A percentile compares a stretch with the other conserved stretches of the same genome.
These are phyloP conservation scores for Drosophila varians DNA, from an alignment of 1,140 invertebrate species.

Conservation along the genomic window DNA sequence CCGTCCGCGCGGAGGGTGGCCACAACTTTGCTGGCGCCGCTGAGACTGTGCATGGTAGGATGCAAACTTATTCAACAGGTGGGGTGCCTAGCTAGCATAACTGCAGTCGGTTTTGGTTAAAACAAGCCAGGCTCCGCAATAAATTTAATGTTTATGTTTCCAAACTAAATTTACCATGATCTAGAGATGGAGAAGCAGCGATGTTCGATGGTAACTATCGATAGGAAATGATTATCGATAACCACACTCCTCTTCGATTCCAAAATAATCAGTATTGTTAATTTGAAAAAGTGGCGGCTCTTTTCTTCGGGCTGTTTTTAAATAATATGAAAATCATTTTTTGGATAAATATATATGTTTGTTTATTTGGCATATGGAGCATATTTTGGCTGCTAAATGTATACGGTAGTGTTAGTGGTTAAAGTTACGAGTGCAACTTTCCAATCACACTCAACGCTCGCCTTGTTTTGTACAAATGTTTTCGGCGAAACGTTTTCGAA, in stretches of 20 bases:
- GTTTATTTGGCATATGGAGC: conserved; percentile 69
- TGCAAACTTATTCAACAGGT: conserved; percentile 43
- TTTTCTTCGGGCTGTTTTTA: too few species aligned
- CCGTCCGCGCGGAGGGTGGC: conserved; percentile 78
- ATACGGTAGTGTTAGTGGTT: conserved; percentile 39
- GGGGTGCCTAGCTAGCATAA: conserved; percentile 38
- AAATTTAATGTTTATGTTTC: conserved; percentile 48
- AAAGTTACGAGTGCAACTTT: conserved; percentile 19
- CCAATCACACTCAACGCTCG: conserved; percentile 47
- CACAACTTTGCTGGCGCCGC: conserved; percentile 66
- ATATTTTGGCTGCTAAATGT: conserved; percentile 56
- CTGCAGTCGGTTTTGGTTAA: conserved; percentile 16
- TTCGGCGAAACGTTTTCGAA: conserved; percentile 11
- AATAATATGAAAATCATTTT: background rate
- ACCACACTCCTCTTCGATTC: too few species aligned
- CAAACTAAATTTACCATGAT: conserved; percentile 9
- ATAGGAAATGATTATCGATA: background rate
- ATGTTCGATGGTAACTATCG: background rate
- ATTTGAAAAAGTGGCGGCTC: too few species aligned
- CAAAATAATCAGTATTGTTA: too few species aligned
- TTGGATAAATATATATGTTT: conserved; percentile 60
- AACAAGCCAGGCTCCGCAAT: conserved; percentile 16
- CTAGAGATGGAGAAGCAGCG: background rate
- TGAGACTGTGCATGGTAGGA: conserved; percentile 60
- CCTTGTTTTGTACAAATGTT: conserved; percentile 23